Evolutionary conservation across 2,113 vertebrate species (phyloP), one percentile per base, ranked within the genome.

Genomic region (Ceuthmochares aereus): DNA sequence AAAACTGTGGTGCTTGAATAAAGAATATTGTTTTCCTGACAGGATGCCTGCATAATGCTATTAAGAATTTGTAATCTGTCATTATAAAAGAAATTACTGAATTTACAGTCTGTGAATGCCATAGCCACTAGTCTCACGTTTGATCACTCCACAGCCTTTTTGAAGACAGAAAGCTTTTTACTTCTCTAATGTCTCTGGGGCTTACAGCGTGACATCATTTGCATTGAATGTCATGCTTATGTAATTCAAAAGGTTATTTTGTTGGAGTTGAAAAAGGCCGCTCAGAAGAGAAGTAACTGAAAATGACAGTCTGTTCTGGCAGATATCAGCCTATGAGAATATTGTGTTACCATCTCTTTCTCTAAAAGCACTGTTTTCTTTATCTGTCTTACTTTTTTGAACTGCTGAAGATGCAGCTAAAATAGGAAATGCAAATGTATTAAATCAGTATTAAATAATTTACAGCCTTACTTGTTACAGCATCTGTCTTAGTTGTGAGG

Each of bases 241-340:
- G 94, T 92, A 91, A 91, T 87, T 94, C 89, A 88, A 80, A 93
- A 96, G 76, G 85, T 95, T 94, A 84, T 91, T 95, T 76, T 82
- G 85, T 59, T 84, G 67, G 80, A 85, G 63, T 54, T 92, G 60
- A 91, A 94, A 82, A 94, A 95, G 75, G 59, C 51, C 2, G 4
- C 45, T 93, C 8, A 5, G 43, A 91, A 92, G 68, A 89, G 84
- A 90, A 47, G 49, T 90, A 95, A 93, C 60, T 19, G 30, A 69
- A 97, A 90, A 89, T 74, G 69, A 94, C 90, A 90, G 84, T 20
- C 76, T 58, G 6, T 43, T 95, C 58, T 58, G 78, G 79, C 88
- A 91, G 83, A 67, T 32, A 72, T 80, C 67, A 74, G 49, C 55
- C 68, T 47, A 52, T 63, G 56, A 1, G 21, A 74, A 79, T 68